Evolutionary conservation across 2,797 vertebrate genomes (phyloP), one percentile per base, ranked within the genome.

Genomic region (Anguilla anguilla): DNA sequence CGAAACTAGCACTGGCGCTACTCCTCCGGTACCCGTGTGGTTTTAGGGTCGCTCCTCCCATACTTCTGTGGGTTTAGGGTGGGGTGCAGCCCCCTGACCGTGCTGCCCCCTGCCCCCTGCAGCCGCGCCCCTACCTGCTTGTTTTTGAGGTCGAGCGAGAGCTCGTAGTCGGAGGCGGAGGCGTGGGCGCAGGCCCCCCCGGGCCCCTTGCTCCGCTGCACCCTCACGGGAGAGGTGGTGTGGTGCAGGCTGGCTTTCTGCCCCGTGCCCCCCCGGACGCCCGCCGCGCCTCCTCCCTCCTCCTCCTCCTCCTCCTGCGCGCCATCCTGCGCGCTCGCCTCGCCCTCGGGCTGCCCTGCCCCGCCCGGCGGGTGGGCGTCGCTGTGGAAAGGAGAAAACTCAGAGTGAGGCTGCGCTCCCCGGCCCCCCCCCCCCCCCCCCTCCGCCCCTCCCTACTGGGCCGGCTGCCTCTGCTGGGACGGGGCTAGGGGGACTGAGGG

Each of bases 111-210:
- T 84, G 43, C 93, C 92, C 85, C 19, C 85, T 49, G 92, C 92
- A 67, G 53, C 82, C 22, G 55, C 49, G 61, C 53, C 81, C 49
- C 39, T 89, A 97, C 97, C 96, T 97, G 97, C 95, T 97, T 97
- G 95, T 96, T 97, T 96, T 97, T 97, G 95, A 97, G 95, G 94
- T 97, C 97, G 96, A 97, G 95, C 91, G 97, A 97, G 94, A 97
- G 96, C 91, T 97, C 96, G 93, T 97, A 97, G 92, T 97, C 96
- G 55, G 96, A 96, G 91, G 94, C 93, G 90, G 95, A 95, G 88
- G 94, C 91, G 88, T 96, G 97, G 90, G 97, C 96, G 95, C 96
- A 97, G 90, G 95, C 95, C 84, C 94, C 95, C 84, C 94, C 93
- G 77, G 95, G 88, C 91, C 92, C 95, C 92, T 96, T 94, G 94